Base-by-base conservation (phyloP, 1,140 invertebrate genomes). In the Centruroides vittatus region DNA sequence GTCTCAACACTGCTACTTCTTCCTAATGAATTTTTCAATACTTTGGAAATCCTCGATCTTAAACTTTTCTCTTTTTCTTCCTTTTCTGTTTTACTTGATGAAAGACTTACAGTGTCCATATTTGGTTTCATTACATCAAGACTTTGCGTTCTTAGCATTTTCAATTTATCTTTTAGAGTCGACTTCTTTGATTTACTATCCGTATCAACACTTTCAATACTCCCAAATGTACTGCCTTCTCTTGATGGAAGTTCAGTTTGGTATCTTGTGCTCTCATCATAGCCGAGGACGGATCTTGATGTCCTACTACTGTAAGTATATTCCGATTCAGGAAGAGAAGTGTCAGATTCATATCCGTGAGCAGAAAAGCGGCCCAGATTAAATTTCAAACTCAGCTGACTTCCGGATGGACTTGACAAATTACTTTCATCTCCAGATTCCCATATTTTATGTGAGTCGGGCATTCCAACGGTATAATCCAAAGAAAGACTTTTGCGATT, bases 401-500 rank as follows among this genome's bases (percentile, higher is more conserved):
- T 67, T 41, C 63, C 64, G 12, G 57, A 59, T 1, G 67, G 67
- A 7, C 65, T 65, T 12, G 61, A 65, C 8, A 57, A 51, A 1
- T 62, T 34, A 52, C 63, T 65, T 23, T 66, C 63, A n/a, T 63
- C 65, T 48, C 66, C 66, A 0, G 66, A 65, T 8, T 66, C 64
- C 67, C 67, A 68, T 11, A 68, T 68, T 50, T 63, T 60, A 35
- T 65, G 61, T 6, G 56, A 53, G 10, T 62, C 57, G 1, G 52
- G 50, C 3, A 58, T 58, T 13, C 58, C 63, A 9, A 71, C 75
- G 12, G 82, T 85, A 70, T 88, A 85, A 73, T 88, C 86, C 48
- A 88, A 72, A 13, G 85, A 88, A 23, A 88, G 71, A 73, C 83
- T 84, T 69, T 86, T 87, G 57, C 84, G 78, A 65, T 84, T 80